phyloP scores from a whole-genome alignment of 2,113 vertebrate genomes.

The Alethe diademata region DNA sequence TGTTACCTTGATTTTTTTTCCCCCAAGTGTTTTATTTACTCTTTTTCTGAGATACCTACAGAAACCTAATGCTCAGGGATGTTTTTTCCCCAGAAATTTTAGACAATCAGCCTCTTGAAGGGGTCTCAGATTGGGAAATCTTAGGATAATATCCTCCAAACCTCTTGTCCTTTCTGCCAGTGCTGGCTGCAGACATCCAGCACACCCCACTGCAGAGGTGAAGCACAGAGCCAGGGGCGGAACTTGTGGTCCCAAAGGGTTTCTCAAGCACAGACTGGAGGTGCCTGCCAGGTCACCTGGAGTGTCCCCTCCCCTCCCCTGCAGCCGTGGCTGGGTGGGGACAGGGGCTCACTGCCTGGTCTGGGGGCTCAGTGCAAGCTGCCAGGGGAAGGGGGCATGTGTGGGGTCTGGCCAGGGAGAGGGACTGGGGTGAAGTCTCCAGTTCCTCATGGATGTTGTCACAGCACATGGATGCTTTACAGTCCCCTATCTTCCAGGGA shows the following conservation, averaged over 20 bases:
- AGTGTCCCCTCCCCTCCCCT: background rate
- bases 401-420: background rate
- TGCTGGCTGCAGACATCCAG: background rate
- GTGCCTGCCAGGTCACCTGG: background rate
- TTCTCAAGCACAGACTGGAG: background rate
- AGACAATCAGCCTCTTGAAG: background rate
- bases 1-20: background rate
- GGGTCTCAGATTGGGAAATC: background rate
- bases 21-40: background rate
- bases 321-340: accelerated
- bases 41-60: background rate
- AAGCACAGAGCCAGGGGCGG: background rate
- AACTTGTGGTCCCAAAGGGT: background rate
- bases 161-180: background rate
- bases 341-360: accelerated
- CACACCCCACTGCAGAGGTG: too few relatives aligned
- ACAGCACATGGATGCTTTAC: background rate
- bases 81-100: background rate
- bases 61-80: background rate
- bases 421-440: background rate
- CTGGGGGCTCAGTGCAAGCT: too few relatives aligned
- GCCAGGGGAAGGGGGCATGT: too few relatives aligned
- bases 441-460: background rate
- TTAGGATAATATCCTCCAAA: background rate
- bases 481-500: background rate